These are phyloP conservation scores for Mola mola DNA, from an alignment of 2,113 vertebrate genomes.

Conservation along the genomic window DNA sequence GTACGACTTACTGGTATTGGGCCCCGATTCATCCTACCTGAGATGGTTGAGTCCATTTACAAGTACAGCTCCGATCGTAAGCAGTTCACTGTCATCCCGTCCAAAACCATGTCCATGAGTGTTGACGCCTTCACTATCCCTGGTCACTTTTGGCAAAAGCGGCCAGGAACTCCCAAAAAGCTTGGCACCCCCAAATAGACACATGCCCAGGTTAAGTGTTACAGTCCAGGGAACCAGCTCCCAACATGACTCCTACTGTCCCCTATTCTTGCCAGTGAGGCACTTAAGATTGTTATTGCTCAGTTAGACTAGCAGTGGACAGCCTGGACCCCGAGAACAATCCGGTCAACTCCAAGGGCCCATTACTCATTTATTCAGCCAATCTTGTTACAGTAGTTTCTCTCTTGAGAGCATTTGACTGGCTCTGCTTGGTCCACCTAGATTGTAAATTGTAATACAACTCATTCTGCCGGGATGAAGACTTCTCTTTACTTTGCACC, in stretches of 20 bases:
- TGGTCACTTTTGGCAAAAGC: conserved; percentile 90
- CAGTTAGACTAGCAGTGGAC: conserved; percentile 42
- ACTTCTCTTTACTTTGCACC: conserved; percentile 20
- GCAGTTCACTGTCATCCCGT: conserved; percentile 91
- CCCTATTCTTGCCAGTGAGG: conserved; percentile 39
- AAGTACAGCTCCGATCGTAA: conserved; percentile 96
- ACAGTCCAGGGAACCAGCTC: conserved; percentile 53
- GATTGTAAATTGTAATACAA: conserved; percentile 62
- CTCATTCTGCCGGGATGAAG: conserved; percentile 33
- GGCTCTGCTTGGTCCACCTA: conserved; percentile 43
- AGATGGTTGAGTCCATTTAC: conserved; percentile 92
- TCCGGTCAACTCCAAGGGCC: conserved; percentile 25
- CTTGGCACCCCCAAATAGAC: conserved; percentile 86
- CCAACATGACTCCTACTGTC: conserved; percentile 27
- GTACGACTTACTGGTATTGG: conserved; percentile 86
- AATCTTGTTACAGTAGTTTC: conserved; percentile 26
- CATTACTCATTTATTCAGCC: conserved; percentile 41
- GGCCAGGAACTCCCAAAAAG: conserved; percentile 91
- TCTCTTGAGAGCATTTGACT: conserved; percentile 36
- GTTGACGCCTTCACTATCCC: conserved; percentile 95
- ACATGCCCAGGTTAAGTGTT: conserved; percentile 9
- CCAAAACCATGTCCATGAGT: conserved; percentile 95
- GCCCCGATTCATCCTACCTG: conserved; percentile 80
- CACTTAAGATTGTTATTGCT: conserved; percentile 44
- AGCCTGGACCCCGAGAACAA: conserved; percentile 29